phyloP scores from a whole-genome alignment of 2,113 vertebrate species.

The Notechis scutatus region DNA sequence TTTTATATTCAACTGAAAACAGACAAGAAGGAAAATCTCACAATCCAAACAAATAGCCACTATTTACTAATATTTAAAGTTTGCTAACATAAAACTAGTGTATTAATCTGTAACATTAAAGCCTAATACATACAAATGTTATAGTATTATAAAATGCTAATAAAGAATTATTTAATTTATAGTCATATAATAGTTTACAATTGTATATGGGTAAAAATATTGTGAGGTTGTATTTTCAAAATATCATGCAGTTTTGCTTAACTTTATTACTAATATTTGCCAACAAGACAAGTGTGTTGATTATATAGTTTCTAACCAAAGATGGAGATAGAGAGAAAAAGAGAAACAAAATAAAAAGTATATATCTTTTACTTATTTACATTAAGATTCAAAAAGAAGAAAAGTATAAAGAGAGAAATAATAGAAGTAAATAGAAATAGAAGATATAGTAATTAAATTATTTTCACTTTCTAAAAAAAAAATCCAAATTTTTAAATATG shows the following conservation, averaged over 20 bases:
- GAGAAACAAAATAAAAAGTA: background rate
- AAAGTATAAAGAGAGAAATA: background rate
- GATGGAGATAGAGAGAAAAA: background rate
- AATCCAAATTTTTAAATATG: background rate
- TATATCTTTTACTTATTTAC: background rate
- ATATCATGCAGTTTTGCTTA: background rate
- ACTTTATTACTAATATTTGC: constrained; percentile 12
- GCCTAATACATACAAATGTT: constrained; percentile 11
- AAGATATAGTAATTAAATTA: background rate
- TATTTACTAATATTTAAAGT: background rate
- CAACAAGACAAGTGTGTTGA: constrained; percentile 9
- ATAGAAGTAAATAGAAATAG: background rate
- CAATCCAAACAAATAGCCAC: background rate
- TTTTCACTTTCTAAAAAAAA: background rate
- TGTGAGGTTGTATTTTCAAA: constrained; percentile 36
- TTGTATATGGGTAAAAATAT: constrained; percentile 8
- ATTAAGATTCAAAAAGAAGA: background rate
- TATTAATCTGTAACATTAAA: background rate
- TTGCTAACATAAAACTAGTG: constrained; percentile 4
- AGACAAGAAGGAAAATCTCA: background rate
- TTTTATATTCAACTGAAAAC: constrained; percentile 27
- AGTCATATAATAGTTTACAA: background rate
- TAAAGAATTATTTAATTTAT: background rate
- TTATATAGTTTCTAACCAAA: background rate
- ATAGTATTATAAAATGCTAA: background rate